Evolutionary conservation across 1,140 invertebrate genomes (phyloP), one percentile per base, ranked within the genome.

Genomic region (Condylostylus longicornis): DNA sequence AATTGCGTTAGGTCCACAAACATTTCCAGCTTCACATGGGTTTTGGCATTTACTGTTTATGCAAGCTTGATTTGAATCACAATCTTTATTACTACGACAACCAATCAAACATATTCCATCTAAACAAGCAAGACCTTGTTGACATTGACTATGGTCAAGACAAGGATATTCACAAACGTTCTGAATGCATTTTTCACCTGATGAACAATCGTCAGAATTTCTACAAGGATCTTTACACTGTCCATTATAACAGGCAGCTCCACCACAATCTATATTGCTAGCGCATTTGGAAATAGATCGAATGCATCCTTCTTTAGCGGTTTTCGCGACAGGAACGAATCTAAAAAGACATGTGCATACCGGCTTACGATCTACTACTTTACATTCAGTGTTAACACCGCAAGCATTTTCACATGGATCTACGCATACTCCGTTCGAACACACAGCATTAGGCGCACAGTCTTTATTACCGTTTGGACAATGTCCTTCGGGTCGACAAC

Each of bases 151-250:
- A 53, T 90, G 81, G 17, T 75, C 74, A 21, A 70, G 68, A 46
- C 87, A 93, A 36, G 81, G 71, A 6, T 77, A 65, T 36, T 77
- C 69, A 46, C 85, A 89, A 40, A 79, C 74, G 48, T 75, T 85
- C 30, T 78, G 74, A 2, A 76, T 58, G 55, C 87, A 93, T 48
- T 71, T 69, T 54, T 91, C 86, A 21, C 79, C 82, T 14, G 59
- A 48, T 8, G 81, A 78, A 58, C 88, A 93, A 48, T 91, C 84
- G 32, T 70, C 68, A 12, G 71, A 64, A 47, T 77, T 74, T 35
- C 76, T 70, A 50, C 88, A 93, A 1, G 84, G 79, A 13, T 78
- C 74, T 61, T 78, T 75, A 51, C 88, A 93, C 52, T 88, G 79
- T 19, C 78, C 79, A 50, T 82, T 77, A 8, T 78, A 68, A 54